phyloP scores from a whole-genome alignment of 2,888 invertebrate genomes.

The Colletes collaris region DNA sequence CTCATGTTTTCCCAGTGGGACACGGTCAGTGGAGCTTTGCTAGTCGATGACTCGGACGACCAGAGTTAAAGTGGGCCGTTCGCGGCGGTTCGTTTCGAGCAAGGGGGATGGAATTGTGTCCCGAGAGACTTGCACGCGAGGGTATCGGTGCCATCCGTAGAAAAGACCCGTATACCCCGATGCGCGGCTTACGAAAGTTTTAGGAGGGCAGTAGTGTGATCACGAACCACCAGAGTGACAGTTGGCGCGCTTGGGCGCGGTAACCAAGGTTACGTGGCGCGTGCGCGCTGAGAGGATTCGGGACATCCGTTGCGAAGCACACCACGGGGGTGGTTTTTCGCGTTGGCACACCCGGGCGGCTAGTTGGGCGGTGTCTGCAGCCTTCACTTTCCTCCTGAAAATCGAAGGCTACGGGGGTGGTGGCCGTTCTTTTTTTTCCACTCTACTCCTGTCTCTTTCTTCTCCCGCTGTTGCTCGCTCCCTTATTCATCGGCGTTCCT shows the following conservation, averaged over 20 bases:
- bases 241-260: slow-evolving; percentile 58
- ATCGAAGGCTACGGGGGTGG: slow-evolving; percentile 68
- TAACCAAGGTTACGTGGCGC: slow-evolving; percentile 68
- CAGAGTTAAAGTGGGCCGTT: no score
- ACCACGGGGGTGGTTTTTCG: slow-evolving; percentile 77
- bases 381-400: slow-evolving; percentile 79
- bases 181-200: slow-evolving; percentile 22
- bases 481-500: not conserved
- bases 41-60: no score
- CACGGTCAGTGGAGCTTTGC: no score
- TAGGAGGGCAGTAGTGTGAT: slow-evolving; percentile 31
- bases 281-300: slow-evolving; percentile 61
- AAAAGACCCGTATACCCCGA: not conserved
- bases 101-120: no score
- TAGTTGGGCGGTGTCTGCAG: slow-evolving; percentile 84
- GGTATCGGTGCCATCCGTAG: slow-evolving; percentile 12
- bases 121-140: slow-evolving; percentile 10
- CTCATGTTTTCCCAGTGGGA: no score
- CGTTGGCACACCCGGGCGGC: slow-evolving; percentile 79
- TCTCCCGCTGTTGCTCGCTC: slow-evolving; percentile 3
- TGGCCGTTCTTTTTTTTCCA: no score
- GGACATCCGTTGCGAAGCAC: slow-evolving; percentile 62
- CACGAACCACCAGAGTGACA: slow-evolving; percentile 37
- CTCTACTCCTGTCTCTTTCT: not conserved
- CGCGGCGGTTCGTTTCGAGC: no score